Evolutionary conservation across 2,888 invertebrate species (phyloP).

Genomic region (Agrenia bidenticulata): DNA sequence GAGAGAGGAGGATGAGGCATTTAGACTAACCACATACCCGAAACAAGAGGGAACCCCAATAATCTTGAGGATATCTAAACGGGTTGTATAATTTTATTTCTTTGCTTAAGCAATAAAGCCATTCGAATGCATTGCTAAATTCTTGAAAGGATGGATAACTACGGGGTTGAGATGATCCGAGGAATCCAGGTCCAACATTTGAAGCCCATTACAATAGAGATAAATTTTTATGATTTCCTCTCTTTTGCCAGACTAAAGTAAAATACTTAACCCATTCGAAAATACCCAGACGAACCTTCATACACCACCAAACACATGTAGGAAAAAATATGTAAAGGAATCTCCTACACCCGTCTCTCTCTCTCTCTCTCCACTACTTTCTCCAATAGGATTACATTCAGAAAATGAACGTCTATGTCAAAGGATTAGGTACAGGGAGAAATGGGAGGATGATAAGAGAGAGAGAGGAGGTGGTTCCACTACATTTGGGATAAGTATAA

Average conservation of each 20-base stretch:
- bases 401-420: not conserved
- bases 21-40: too few species aligned
- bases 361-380: not conserved
- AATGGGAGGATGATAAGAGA: slow-evolving; percentile 3
- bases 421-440: not conserved
- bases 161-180: slow-evolving; percentile 18
- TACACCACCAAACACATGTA: too few species aligned
- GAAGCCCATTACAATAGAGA: slow-evolving; percentile 14
- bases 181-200: slow-evolving; percentile 16
- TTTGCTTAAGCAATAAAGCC: slow-evolving; percentile 18
- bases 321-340: not conserved
- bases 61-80: slow-evolving; percentile 20
- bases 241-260: slow-evolving; percentile 7
- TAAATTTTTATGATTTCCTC: slow-evolving; percentile 22
- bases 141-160: slow-evolving; percentile 11
- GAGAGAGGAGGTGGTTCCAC: not conserved
- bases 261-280: slow-evolving; percentile 22
- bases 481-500: slow-evolving; percentile 8
- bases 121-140: slow-evolving; percentile 19
- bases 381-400: slow-evolving; percentile 1
- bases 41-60: not conserved
- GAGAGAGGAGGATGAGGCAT: not conserved
- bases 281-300: slow-evolving; percentile 10
- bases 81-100: slow-evolving; percentile 23
- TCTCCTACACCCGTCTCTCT: too few species aligned